These are phyloP conservation scores for Heliconius cydno DNA, from an alignment of 2,888 invertebrate species.

Conservation along the genomic window DNA sequence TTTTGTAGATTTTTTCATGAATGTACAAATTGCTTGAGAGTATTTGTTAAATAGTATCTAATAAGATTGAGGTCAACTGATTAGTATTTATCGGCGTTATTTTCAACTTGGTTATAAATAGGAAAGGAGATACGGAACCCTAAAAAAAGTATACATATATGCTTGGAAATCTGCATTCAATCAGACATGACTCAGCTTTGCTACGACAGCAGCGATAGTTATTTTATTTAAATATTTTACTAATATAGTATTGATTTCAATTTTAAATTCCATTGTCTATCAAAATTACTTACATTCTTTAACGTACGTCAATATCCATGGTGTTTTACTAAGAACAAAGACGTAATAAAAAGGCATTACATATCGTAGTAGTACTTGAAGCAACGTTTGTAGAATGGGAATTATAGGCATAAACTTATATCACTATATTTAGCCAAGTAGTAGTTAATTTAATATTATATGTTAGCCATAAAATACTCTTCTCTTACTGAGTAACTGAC, in stretches of 20 bases:
- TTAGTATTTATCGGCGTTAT: too few relatives aligned
- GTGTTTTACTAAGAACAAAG: conserved; percentile 16
- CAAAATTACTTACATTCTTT: conserved; percentile 10
- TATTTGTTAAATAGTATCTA: too few relatives aligned
- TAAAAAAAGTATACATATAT: not conserved
- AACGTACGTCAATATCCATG: conserved; percentile 8
- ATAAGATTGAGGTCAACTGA: too few relatives aligned
- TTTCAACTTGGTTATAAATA: too few relatives aligned
- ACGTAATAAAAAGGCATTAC: conserved; percentile 12
- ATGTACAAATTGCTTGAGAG: too few relatives aligned
- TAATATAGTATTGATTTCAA: not conserved
- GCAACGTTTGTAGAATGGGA: conserved; percentile 9
- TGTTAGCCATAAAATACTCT: too few relatives aligned
- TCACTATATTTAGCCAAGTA: too few relatives aligned
- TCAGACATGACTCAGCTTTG: not conserved
- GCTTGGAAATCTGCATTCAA: not conserved
- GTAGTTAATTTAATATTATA: too few relatives aligned
- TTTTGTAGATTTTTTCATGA: too few relatives aligned
- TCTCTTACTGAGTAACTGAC: too few relatives aligned
- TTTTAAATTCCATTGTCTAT: not conserved
- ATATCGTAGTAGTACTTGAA: conserved; percentile 14
- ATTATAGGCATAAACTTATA: not conserved
- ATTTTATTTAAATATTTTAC: not conserved
- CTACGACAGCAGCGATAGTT: not conserved
- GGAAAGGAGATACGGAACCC: not conserved